Base-by-base conservation (phyloP, 2,888 invertebrate species). In the Bruchidius siliquastri region DNA sequence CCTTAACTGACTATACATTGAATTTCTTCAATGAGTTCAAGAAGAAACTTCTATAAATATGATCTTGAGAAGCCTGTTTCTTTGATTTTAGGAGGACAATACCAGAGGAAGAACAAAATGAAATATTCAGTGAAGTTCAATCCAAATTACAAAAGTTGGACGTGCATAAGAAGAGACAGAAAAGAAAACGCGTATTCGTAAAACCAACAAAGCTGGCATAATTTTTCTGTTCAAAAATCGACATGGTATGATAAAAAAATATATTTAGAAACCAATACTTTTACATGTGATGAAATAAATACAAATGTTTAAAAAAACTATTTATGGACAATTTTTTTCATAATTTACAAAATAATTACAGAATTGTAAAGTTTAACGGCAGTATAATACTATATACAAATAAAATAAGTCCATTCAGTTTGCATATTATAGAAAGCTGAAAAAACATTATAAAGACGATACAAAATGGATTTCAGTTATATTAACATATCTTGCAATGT, bases 81-180 rank as follows among this genome's bases (percentile, higher is more conserved):
- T 85, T 92, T 94, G 82, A 88, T 89, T n/a, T 20, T 85, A 92
- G 94, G 82, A 88, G 89, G 85, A 94, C 95, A 0, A 94, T 97
- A 81, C 93, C 96, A 13, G 93, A 94, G 80, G 96, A 96, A 85
- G 97, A 98, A 75, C 95, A 96, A 84, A 90, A 88, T 32, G 91
- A 93, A 82, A 95, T 98, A 81, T 97, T 93, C 89, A 88, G 91
- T 0, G 96, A 98, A 87, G 92, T 98, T 1, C 91, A 93, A 82
- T 88, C 91, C 4, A 92, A 95, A 81, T 85, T 96, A 68, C 92
- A 92, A 80, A 90, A 92, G 79, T 83, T 94, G 74, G 93, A 94
- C 81, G 85, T 92, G 26, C 88, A 90, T 26, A 90, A 92, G 72
- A 89, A 88, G 80, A 90, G 90, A 77, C 85, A 90, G 82, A 92